phyloP scores from a whole-genome alignment of 2,888 invertebrate genomes.

The Ophioninae sp. region DNA sequence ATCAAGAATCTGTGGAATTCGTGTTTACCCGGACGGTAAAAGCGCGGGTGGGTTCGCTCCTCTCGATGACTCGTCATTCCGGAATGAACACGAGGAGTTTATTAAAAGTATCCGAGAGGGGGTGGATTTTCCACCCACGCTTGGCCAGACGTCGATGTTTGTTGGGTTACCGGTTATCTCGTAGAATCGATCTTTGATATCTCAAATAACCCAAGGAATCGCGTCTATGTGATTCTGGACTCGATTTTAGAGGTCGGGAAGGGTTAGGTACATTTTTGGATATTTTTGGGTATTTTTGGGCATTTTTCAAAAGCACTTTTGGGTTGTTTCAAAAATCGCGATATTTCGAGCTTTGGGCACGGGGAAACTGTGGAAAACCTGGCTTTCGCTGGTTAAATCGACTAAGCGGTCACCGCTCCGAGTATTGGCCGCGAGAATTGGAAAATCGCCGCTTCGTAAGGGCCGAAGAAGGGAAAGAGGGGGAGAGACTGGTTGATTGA shows the following conservation, averaged over 20 bases:
- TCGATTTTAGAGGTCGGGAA: background rate
- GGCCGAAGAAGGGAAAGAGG: no score
- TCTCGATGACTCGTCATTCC: constrained; percentile 58
- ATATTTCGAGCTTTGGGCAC: no score
- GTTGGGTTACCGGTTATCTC: constrained; percentile 51
- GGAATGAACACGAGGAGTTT: constrained; percentile 59
- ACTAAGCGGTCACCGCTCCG: no score
- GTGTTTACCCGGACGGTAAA: constrained; percentile 55
- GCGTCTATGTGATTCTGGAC: constrained; percentile 14
- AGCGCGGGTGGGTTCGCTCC: constrained; percentile 44
- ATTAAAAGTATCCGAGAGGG: constrained; percentile 28
- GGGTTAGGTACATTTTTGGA: background rate
- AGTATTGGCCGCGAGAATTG: no score
- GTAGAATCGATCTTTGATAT: constrained; percentile 60
- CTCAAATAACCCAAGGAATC: constrained; percentile 61
- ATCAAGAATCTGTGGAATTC: constrained; percentile 59
- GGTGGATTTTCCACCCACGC: constrained; percentile 24
- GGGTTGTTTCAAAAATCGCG: no score
- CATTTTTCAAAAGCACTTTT: no score
- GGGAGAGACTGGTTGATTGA: no score
- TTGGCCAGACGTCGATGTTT: constrained; percentile 9
- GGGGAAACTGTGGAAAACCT: no score
- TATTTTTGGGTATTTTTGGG: no score
- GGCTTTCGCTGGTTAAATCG: no score
- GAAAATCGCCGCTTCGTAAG: no score